Percentiles rank a stretch among this genome's conserved stretches.
Evolutionary conservation across 2,797 vertebrate genomes (phyloP).

Genomic region (Falco berigora): DNA sequence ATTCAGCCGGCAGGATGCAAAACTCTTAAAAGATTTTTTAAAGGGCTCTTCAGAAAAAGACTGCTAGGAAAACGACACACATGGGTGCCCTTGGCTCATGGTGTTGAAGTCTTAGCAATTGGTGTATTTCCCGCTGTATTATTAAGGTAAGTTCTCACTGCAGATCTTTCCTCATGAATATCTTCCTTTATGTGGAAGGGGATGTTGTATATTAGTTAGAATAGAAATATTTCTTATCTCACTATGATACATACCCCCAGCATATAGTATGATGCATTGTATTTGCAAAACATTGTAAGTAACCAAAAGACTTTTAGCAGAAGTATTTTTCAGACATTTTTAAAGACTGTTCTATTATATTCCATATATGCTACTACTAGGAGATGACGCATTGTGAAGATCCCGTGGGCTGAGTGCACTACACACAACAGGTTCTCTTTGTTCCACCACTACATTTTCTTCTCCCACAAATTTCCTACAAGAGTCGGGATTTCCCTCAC

Average conservation of each 20-base stretch:
- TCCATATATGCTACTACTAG: neutral
- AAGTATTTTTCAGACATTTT: neutral
- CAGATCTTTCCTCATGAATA: neutral
- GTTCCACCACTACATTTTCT: neutral
- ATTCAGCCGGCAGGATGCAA: neutral
- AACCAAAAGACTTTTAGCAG: neutral
- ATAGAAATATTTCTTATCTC: neutral
- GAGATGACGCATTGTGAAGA: neutral
- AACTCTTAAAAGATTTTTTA: neutral
- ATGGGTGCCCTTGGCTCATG: neutral
- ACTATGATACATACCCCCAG: neutral
- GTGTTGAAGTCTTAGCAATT: neutral
- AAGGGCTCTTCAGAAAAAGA: neutral
- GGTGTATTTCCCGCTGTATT: neutral
- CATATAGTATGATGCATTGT: neutral
- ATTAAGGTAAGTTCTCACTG: neutral
- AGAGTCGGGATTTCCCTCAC: neutral
- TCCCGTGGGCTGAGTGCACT: neutral
- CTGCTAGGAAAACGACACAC: neutral
- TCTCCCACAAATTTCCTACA: neutral
- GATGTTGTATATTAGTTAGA: neutral
- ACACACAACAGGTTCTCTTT: neutral
- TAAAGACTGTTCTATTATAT: neutral
- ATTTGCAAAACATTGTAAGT: neutral
- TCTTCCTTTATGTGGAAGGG: neutral